Base-by-base conservation (phyloP, 2,888 invertebrate genomes). In the Megastigmus dorsalis region DNA sequence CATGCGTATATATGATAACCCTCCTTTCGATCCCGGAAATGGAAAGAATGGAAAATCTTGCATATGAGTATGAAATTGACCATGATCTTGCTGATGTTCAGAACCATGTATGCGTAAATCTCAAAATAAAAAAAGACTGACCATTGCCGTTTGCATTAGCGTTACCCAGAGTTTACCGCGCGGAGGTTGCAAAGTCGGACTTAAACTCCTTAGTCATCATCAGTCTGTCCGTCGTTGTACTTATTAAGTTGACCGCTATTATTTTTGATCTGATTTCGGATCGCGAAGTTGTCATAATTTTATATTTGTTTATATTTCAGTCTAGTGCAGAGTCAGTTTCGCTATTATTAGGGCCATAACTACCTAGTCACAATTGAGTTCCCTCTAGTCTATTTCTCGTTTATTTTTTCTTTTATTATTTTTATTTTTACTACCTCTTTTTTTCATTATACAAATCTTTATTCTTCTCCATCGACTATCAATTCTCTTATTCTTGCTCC, bases 131-230 rank as follows among this genome's bases (percentile, higher is more conserved):
- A 33, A 41, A 45, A 57, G 5, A n/a, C n/a, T n/a, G 9, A 33
- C 36, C 3, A 0, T 18, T 55, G 36, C 55, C 36, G 55, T 26
- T 66, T 28, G 52, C 28, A 60, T 54, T 50, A 52, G 10, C 23
- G 28, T 18, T 63, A 63, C 50, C 63, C 63, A 48, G 48, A 48
- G 50, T 63, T 63, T 48, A 48, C 48, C 28, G 48, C 54, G 41
- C 38, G 66, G 54, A 66, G 43, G 66, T 54, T 66, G 38, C 54
- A 54, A 66, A 36, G 43, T 54, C 66, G 54, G 54, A 66, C 28
- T 54, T 66, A 54, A 54, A 66, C 54, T 66, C 41, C 54, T 41
- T 54, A n/a, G 66, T 66, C 66, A 54, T 52, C 43, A 41, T 66
- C 54, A 66, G 41, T 66, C 52, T 54, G 54, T 66, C 54, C 45